Conservation (phyloP, 2,113 vertebrate genomes). For the Ammospiza caudacuta region DNA sequence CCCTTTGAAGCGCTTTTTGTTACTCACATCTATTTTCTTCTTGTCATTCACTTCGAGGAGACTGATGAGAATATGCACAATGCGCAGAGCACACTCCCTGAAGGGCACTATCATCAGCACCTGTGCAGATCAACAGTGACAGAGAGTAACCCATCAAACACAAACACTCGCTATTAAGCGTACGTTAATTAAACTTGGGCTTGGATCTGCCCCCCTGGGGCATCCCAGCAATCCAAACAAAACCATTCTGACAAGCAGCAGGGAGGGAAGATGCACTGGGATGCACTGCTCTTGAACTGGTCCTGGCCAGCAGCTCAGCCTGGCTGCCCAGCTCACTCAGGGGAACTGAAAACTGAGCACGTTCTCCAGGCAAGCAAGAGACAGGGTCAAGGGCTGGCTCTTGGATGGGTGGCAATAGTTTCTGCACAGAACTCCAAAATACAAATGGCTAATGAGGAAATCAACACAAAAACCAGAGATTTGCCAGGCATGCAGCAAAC, state of each 20-base stretch:
- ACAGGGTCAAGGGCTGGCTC: neutral
- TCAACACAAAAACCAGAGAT: neutral
- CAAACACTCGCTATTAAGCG: rapidly evolving
- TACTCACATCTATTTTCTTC: slow-evolving; percentile 89
- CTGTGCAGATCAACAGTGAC: slow-evolving; percentile 61
- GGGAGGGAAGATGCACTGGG: neutral
- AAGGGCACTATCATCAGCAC: slow-evolving; percentile 93
- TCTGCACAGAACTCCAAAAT: neutral
- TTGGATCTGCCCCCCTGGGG: neutral
- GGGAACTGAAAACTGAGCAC: neutral
- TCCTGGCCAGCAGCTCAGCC: neutral
- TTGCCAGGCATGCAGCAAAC: neutral
- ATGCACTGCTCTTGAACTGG: neutral
- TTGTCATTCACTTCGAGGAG: slow-evolving; percentile 84
- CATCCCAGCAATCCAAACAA: neutral
- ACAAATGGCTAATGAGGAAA: neutral
- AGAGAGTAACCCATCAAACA: neutral
- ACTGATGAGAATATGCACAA: slow-evolving; percentile 86
- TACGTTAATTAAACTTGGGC: rapidly evolving
- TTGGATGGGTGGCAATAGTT: neutral
- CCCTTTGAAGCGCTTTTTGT: slow-evolving; percentile 94
- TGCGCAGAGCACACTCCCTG: slow-evolving; percentile 83
- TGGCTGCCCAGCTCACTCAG: neutral
- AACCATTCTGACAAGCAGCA: neutral
- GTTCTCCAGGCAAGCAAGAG: neutral